phyloP scores from a whole-genome alignment of 53 echinoderm and acorn worm genomes.

The Stichopus horrens region DNA sequence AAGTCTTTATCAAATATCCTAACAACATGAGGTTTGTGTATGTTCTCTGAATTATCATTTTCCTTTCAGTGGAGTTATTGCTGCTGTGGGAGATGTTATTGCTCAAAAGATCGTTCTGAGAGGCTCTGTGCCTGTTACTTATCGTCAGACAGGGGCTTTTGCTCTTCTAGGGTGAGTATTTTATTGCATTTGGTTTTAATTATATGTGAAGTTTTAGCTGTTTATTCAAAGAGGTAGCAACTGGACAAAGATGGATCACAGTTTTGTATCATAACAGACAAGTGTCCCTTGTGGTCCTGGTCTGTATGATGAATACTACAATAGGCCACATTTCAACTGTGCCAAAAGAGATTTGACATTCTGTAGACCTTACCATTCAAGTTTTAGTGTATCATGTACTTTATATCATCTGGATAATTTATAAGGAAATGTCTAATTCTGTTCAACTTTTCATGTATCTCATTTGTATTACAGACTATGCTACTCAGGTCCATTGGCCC shows the following conservation, averaged over 20 bases:
- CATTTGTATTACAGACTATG: constrained; percentile 53
- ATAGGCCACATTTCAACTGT: neutral
- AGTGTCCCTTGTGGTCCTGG: no score
- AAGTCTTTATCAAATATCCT: no score
- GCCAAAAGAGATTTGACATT: neutral
- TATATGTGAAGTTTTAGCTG: neutral
- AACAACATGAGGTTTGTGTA: no score
- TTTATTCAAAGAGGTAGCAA: no score
- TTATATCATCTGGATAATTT: no score
- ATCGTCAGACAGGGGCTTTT: constrained; percentile 50
- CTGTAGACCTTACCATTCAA: no score
- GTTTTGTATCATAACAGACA: no score
- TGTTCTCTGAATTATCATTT: neutral
- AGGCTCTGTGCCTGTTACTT: constrained; percentile 24
- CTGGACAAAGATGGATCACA: no score
- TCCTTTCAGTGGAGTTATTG: constrained; percentile 49
- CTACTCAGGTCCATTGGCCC: constrained; percentile 80
- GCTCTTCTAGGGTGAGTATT: constrained; percentile 52
- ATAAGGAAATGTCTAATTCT: neutral
- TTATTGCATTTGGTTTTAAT: neutral
- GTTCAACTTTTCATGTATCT: neutral
- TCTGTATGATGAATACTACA: no score
- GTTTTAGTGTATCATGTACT: no score
- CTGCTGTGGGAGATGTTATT: constrained; percentile 60
- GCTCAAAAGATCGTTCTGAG: constrained; percentile 58